These are phyloP conservation scores for Hippocampus guttulatus DNA, from an alignment of 2,113 vertebrate species.

Conservation along the genomic window DNA sequence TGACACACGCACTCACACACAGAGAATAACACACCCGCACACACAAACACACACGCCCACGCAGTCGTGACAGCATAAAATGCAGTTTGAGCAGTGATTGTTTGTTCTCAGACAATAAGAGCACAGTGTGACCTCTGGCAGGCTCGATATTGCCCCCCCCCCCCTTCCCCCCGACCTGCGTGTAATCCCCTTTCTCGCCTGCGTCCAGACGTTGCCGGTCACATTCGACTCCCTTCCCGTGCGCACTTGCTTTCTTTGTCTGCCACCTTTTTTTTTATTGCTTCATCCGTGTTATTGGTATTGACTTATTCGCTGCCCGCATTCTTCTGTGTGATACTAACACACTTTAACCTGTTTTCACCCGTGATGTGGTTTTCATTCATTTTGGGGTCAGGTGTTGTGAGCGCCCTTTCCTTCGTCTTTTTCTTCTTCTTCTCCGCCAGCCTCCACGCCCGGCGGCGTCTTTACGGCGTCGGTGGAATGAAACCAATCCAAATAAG, in stretches of 20 bases:
- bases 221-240: conserved; percentile 2
- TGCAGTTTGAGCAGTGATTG: conserved; percentile 52
- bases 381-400: neutral
- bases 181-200: conserved; percentile 41
- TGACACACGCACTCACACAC: conserved; percentile 10
- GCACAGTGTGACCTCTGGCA: conserved; percentile 50
- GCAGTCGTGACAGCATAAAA: neutral
- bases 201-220: neutral
- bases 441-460: conserved; percentile 28
- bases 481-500: conserved; percentile 51
- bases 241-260: conserved; percentile 34
- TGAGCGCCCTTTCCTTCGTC: neutral
- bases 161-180: conserved; percentile 32
- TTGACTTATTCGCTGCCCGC: neutral
- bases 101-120: conserved; percentile 53
- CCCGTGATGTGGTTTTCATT: neutral
- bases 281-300: conserved; percentile 23
- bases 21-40: conserved; percentile 46
- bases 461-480: conserved; percentile 53
- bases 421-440: conserved; percentile 11
- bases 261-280: conserved; percentile 10
- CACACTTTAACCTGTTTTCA: neutral
- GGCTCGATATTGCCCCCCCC: neutral
- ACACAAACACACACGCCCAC: conserved; percentile 37
- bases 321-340: neutral